Base-by-base conservation (phyloP, 1,140 invertebrate species). In the Cyclargus thomasi region DNA sequence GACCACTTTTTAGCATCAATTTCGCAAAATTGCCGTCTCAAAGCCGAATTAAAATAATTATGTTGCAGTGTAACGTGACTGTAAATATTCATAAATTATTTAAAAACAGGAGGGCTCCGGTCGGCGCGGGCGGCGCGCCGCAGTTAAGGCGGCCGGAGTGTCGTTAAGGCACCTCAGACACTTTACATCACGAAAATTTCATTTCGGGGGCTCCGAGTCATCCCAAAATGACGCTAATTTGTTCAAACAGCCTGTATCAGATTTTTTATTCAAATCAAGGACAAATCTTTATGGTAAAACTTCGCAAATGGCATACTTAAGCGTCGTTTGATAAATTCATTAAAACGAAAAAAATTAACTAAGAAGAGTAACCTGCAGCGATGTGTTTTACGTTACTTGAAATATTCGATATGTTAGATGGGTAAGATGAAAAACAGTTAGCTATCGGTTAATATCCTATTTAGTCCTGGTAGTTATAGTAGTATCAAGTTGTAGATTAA, bases 1-100 rank as follows among this genome's bases (percentile, higher is more conserved):
- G 67, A 66, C 65, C 69, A 73, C 75, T 78, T 78, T 78, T 78
- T 78, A 76, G 72, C 77, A 82, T 82, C 78, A 81, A 82, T 85
- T 83, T 75, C 70, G 66, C 70, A 67, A 83, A 83, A 85, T 83
- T 80, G 74, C 79, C 71, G 65, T 82, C 81, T 80, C 70, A 70
- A 77, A 78, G 80, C 78, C 72, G 82, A 78, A 86, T 86, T 88
- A 85, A 85, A 85, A 85, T 88, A 88, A 86, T 88, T 86, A 83
- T 77, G 77, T 78, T 83, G 76, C 76, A 81, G 82, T 83, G 78
- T 86, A 80, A 83, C 78, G 76, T 83, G 77, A 81, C 75, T 74
- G 86, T 85, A 83, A 86, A 88, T 88, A 88, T 86, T 85, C 83
- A 85, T 85, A 86, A 88, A 85, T 86, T 86, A 88, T 88, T 86